Base-by-base conservation (phyloP, 1,140 invertebrate genomes). In the Bombus impatiens region DNA sequence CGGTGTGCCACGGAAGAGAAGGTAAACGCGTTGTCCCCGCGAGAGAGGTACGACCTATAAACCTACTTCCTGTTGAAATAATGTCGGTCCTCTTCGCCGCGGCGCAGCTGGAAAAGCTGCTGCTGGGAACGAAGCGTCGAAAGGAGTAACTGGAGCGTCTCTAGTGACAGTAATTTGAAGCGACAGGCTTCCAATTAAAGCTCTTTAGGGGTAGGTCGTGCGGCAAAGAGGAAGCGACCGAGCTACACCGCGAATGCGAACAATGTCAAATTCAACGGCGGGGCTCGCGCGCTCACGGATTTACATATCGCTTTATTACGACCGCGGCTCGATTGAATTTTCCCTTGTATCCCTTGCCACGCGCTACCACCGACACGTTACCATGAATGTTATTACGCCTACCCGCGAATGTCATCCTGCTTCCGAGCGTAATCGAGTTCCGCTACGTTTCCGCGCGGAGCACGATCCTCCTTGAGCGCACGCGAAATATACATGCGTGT, bases 171-270 rank as follows among this genome's bases (percentile, higher is more conserved):
- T 93, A 92, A 93, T 94, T 93, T 78, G 90, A 92, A 90, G 89
- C 89, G 92, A 93, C 92, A 91, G 90, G 87, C 89, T 92, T 93
- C 89, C 92, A 93, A 94, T 93, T 93, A 91, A 92, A 91, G 91
- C 90, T 93, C 91, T 91, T 92, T 92, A 88, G 79, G 88, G 68
- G 42, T 70, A 75, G 86, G 84, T 82, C 86, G 88, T 59, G 84
- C 82, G 78, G 74, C 22, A 28, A 44, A 72, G 37, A n/a, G 40
- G 70, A 42, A 81, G 74, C 59, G 32, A 84, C 53, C 83, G 53
- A 53, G 83, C 68, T 40, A 32, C 62, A 68, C 53, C 78, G 84
- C 71, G 62, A 32, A 62, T 22, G 71, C 78, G 88, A 91, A 92
- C 91, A 92, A 92, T 92, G 90, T 90, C 84, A 86, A 87, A 91